Evolutionary conservation across 1,140 invertebrate species (phyloP), one percentile per base, ranked within the genome.

Genomic region (Drosophila rufa): DNA sequence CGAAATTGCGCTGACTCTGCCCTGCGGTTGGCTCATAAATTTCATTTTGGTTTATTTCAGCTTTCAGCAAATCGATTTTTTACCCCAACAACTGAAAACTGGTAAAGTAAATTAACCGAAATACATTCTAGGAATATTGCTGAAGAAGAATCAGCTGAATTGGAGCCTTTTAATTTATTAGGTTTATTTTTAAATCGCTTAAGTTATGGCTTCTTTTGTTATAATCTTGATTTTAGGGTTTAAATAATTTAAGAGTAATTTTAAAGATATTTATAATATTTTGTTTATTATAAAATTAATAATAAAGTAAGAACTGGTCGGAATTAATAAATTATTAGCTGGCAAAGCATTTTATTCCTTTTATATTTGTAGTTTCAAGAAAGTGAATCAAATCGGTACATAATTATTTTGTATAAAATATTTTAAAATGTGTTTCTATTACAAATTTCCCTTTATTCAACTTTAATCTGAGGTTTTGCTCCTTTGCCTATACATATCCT

Each of bases 51-150:
- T 40, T 67, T 55, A 30, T 67, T 71, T 58, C 14, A 64, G 73
- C 61, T 82, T 73, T 82, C 79, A 81, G 60, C 79, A 71, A 70
- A 75, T 75, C 55, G 71, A 80, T 71, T 83, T 67, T 80, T 80
- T 75, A 77, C 15, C 36, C 43, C 22, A 38, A n/a, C 33, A 47
- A 27, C 27, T 46, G 15, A 25, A 38, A 58, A 12, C 67, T 48
- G 50, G 64, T 47, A 46, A 25, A 50, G 15, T 50, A 59, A 59
- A 68, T 69, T 58, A 38, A 73, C 7, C 48, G 45, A 42, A 48
- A 25, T 30, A 69, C 25, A 70, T 69, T 66, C 40, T 66, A 45
- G 27, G 62, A 45, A 45, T 65, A 62, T 61, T n/a, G 12, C 15
- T 62, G 27, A 33, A 25, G 12, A 14, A 64, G 17, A 17, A 15